Percentiles rank a stretch among this genome's conserved stretches.
Evolutionary conservation across 2,888 invertebrate species (phyloP).

Genomic region (Vanessa cardui): DNA sequence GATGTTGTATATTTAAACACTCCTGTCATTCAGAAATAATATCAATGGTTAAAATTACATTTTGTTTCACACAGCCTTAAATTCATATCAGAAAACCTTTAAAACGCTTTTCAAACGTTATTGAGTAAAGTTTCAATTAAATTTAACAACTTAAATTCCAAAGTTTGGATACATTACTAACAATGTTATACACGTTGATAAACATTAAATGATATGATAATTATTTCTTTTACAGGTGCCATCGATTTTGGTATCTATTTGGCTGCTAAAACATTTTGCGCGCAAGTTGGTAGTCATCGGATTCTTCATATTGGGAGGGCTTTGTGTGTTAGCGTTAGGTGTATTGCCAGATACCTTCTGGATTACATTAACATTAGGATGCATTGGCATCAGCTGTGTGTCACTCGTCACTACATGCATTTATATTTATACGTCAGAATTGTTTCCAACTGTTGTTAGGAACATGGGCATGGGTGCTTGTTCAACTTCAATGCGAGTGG

Average conservation of each 20-base stretch:
- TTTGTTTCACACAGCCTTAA: too few species aligned
- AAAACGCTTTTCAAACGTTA: too few species aligned
- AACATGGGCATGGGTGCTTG: conserved; percentile 93
- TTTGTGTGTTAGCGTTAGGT: conserved; percentile 84
- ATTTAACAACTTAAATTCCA: too few species aligned
- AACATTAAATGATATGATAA: too few species aligned
- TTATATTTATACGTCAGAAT: conserved; percentile 92
- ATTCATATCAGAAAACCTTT: too few species aligned
- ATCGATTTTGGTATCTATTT: conserved; percentile 78
- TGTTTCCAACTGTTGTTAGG: conserved; percentile 94
- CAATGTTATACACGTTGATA: too few species aligned
- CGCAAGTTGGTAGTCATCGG: conserved; percentile 84
- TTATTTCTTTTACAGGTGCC: conserved; percentile 80
- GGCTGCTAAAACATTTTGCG: conserved; percentile 84
- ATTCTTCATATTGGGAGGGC: conserved; percentile 83
- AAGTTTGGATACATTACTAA: too few species aligned
- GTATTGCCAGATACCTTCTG: conserved; percentile 77
- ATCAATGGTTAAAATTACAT: too few species aligned
- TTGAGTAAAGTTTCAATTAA: too few species aligned
- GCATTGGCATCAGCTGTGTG: conserved; percentile 89
- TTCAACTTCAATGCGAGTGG: conserved; percentile 91
- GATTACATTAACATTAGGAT: conserved; percentile 84
- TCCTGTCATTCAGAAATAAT: too few species aligned
- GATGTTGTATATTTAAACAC: too few species aligned
- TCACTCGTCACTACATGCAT: conserved; percentile 90